Conservation (phyloP, 2,888 invertebrate species). For the Drosophila antonietae region DNA sequence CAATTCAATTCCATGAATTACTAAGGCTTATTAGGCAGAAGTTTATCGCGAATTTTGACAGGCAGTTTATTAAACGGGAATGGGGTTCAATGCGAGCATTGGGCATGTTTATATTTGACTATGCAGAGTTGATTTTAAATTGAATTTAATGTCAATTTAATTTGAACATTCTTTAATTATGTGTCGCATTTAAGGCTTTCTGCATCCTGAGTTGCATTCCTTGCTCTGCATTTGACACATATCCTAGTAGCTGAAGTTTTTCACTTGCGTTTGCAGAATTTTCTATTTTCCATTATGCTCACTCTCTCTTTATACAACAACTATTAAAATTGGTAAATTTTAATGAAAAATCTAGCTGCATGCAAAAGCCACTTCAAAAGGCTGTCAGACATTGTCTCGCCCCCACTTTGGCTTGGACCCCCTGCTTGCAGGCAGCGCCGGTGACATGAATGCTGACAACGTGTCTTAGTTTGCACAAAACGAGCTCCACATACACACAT, state of each 20-base stretch:
- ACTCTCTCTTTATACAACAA: conserved; percentile 25
- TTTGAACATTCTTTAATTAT: conserved; percentile 30
- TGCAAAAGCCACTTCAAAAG: conserved; percentile 69
- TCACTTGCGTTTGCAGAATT: conserved; percentile 49
- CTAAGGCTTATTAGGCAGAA: background rate
- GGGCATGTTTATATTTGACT: background rate
- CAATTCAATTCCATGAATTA: conserved; percentile 26
- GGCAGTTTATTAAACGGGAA: background rate
- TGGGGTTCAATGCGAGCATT: background rate
- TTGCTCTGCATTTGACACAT: conserved; percentile 54
- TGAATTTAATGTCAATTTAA: conserved; percentile 6
- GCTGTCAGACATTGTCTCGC: conserved; percentile 29
- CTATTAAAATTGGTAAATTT: conserved; percentile 68
- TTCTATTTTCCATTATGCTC: conserved; percentile 33
- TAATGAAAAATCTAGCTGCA: conserved; percentile 73
- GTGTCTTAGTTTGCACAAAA: conserved; percentile 80
- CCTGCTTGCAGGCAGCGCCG: conserved; percentile 35
- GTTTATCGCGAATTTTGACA: conserved; percentile 5
- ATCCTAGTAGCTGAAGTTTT: conserved; percentile 46
- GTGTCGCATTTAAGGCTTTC: conserved; percentile 34
- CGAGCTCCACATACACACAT: conserved; percentile 56
- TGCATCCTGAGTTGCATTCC: conserved; percentile 41
- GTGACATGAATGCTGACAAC: conserved; percentile 82
- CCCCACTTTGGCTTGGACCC: background rate
- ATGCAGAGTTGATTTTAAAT: background rate